Evolutionary conservation across 1,140 invertebrate species (phyloP), one percentile per base, ranked within the genome.

Genomic region (Tetragonula clypearis): DNA sequence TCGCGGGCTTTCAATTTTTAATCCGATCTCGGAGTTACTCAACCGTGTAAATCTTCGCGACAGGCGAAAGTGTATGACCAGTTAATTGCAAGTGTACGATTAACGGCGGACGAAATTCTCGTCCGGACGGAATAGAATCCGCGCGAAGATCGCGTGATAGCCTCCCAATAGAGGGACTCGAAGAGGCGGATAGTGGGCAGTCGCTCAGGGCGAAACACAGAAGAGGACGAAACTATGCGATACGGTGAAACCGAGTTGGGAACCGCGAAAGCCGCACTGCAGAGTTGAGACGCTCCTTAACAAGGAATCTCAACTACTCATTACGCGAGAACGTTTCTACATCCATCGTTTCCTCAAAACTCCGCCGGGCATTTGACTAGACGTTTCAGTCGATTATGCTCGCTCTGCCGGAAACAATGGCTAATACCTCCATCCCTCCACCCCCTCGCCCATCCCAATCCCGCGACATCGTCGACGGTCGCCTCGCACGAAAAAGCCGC

Each of bases 281-380:
- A 85, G 83, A 92, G 90, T 91, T 88, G 86, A 86, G 86, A 69
- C 86, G 83, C 84, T 88, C 81, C 88, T 92, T 87, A 82, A 90
- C 91, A 87, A 92, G 88, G 90, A 91, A 88, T 78, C 90, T 91
- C 91, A 87, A 92, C 91, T 89, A 91, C 91, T 92, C 90, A 88
- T 92, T 91, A 92, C 85, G 87, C 86, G 84, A 75, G 80, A 82
- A 81, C 78, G 87, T 89, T 89, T 82, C 87, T 86, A 79, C 75
- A 82, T 85, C 82, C 60, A 85, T 81, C 87, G 79, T 84, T 89
- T 65, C 72, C 49, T 72, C 58, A 30, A 72, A 86, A 68, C 68
- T 74, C 87, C 79, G 68, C 55, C 49, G 79, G 87, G 62, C 75
- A 82, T 88, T 82, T 58, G 78, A 30, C 69, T 79, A 88, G 83